Evolutionary conservation across 2,797 vertebrate species (phyloP).

Genomic region (Gadopsis bispinosus): DNA sequence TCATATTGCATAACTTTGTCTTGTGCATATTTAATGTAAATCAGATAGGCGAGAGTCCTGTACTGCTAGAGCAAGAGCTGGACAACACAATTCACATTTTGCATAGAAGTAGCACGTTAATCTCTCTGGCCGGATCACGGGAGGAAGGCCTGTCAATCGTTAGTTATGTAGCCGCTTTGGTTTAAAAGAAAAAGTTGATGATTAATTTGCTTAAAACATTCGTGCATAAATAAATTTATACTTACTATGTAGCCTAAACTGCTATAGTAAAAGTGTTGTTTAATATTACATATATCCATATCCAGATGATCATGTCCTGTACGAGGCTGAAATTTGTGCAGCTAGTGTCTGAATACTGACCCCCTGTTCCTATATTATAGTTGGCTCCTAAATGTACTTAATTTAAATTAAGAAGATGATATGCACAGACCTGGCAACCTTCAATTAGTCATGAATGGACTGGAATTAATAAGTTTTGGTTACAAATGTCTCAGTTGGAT

Average conservation of each 20-base stretch:
- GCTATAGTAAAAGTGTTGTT: neutral
- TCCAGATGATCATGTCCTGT: neutral
- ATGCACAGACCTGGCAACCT: neutral
- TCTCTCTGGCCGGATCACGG: neutral
- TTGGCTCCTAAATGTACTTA: neutral
- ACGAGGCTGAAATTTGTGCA: neutral
- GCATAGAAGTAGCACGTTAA: neutral
- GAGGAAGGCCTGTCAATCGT: slow-evolving; percentile 24
- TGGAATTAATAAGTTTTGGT: neutral
- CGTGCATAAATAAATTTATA: neutral
- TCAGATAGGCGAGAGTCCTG: neutral
- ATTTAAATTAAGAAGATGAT: neutral
- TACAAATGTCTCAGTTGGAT: neutral
- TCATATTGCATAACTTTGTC: neutral
- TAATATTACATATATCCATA: neutral
- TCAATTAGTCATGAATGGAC: neutral
- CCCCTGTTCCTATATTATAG: neutral
- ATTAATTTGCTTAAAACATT: slow-evolving; percentile 7
- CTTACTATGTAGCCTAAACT: neutral
- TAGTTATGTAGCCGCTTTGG: neutral
- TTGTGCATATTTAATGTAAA: neutral
- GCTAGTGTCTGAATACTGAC: neutral
- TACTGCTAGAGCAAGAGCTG: neutral
- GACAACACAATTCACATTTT: neutral
- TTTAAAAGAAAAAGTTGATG: neutral